Base-by-base conservation (phyloP, 2,113 vertebrate genomes). In the Odocoileus hemionus region DNA sequence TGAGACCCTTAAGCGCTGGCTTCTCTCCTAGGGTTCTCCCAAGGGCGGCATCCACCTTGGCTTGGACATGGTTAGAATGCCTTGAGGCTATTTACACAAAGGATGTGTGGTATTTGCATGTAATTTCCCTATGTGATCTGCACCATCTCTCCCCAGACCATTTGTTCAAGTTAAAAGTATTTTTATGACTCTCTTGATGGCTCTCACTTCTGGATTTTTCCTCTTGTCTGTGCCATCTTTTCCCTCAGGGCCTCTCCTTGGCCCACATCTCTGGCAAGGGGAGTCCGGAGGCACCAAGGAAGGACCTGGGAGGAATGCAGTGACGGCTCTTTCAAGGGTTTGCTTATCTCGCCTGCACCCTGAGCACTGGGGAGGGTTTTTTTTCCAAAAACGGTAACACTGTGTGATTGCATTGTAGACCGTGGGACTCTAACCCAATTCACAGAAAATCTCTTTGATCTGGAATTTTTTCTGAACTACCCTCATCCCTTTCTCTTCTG, bases 151-250 rank as follows among this genome's bases (percentile, higher is more conserved):
- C 95, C 74, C 43, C 43, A 64, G 88, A 14, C 23, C 45, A 25
- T 33, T 64, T 87, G 36, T 93, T 80, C 79, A 80, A 86, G 85
- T 93, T 93, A 95, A 96, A 95, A 98, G 96, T 89, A 86, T 58
- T 91, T 94, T 95, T 95, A 86, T 70, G 70, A 55, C 61, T 94
- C 60, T 91, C 82, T 54, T 45, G 55, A 86, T 39, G 28, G 50
- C 50, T 83, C 26, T 82, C n/a, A 4, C n/a, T 89, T 91, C 91
- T 86, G 90, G 60, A 64, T 94, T 91, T 57, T 90, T 92, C 85
- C 96, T 95, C 17, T 60, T 30, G 33, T 89, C 86, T 33, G 50
- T 67, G 79, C 43, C 19, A 13, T 78, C 43, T 90, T 85, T 50
- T 96, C 95, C 94, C 74, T 78, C 16, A 4, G 90, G 97, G 67